These are phyloP conservation scores for Channa striata DNA, from an alignment of 2,797 vertebrate genomes.

Conservation along the genomic window DNA sequence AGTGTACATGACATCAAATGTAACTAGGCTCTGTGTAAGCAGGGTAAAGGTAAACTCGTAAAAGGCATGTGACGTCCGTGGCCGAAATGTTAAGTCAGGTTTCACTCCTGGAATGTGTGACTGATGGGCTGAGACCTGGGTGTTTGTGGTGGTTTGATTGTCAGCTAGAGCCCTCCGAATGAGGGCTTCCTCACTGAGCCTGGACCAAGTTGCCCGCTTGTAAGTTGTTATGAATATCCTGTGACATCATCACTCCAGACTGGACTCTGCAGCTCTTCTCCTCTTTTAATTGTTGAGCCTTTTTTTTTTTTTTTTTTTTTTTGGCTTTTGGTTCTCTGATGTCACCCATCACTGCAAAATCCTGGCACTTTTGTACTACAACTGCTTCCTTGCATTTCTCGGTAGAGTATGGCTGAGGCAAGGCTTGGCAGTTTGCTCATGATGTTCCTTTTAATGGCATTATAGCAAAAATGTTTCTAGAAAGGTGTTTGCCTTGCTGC, in stretches of 20 bases:
- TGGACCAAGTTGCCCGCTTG: slow-evolving; percentile 77
- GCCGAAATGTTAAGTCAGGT: slow-evolving; percentile 32
- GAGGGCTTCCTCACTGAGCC: slow-evolving; percentile 73
- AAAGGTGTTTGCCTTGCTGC: slow-evolving; percentile 68
- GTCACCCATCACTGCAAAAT: slow-evolving; percentile 59
- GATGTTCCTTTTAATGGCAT: slow-evolving; percentile 46
- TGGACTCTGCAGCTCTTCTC: slow-evolving; percentile 45
- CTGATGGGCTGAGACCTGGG: slow-evolving; percentile 63
- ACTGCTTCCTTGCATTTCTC: slow-evolving; percentile 65
- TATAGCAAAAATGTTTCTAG: slow-evolving; percentile 44
- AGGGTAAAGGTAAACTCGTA: slow-evolving; percentile 32
- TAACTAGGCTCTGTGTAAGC: slow-evolving; percentile 31
- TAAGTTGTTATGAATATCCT: slow-evolving; percentile 76
- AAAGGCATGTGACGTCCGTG: slow-evolving; percentile 16
- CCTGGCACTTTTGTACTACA: slow-evolving; percentile 30
- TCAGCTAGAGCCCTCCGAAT: slow-evolving; percentile 75
- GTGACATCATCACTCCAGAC: slow-evolving; percentile 68
- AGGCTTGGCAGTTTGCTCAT: slow-evolving; percentile 67
- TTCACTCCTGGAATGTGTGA: slow-evolving; percentile 63
- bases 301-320: slow-evolving; percentile 10
- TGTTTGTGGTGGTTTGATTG: slow-evolving; percentile 78
- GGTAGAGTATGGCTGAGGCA: slow-evolving; percentile 53
- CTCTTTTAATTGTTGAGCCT: slow-evolving; percentile 25
- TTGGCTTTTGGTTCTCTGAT: slow-evolving; percentile 48
- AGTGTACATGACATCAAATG: slow-evolving; percentile 34